Base-by-base conservation (phyloP, 2,113 vertebrate genomes). In the Aspiorhynchus laticeps region DNA sequence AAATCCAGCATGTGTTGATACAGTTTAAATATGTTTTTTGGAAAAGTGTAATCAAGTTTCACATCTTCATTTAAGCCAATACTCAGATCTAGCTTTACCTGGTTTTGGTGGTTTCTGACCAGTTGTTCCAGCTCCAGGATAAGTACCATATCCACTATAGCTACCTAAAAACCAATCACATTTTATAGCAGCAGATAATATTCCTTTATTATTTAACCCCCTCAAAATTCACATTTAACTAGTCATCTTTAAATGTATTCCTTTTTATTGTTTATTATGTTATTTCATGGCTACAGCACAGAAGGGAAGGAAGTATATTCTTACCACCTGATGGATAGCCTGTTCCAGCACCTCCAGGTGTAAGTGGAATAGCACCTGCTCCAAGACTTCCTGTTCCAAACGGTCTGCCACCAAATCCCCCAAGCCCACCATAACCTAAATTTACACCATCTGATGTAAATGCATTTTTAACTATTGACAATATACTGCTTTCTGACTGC, bases 101-200 rank as follows among this genome's bases (percentile, higher is more conserved):
- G 61, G 76, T 88, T 88, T 88, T 79, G 61, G 87, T 83, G 87
- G 84, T 83, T 88, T 88, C 41, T 86, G 84, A 33, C 87, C 87
- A 51, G 46, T 8, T 28, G 36, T 48, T 48, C 74, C 43, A 73
- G 67, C 46, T 51, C 80, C 86, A 78, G 80, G 71, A 69, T 82
- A 85, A 12, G 82, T 24, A 74, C 78, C 87, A 26, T 85, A 88
- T 46, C 48, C 41, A 46, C 87, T 84, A 78, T 86, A 88, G 43
- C 51, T 31, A 19, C 87, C 85, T 88, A 67, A 31, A 79, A 79
- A 15, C 61, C 78, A 10, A 78, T 78, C 1, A 2, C 0, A 26
- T 75, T 41, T 73, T 24, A 38, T n/a, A 73, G 33, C 69, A 73
- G 9, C 69, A 38, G 21, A 38, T 21, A 21, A 38, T 8, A 5